A percentile compares a stretch with the other conserved stretches of the same genome.
phyloP scores from a whole-genome alignment of 2,888 invertebrate species.

The Rhogogaster chlorosoma region DNA sequence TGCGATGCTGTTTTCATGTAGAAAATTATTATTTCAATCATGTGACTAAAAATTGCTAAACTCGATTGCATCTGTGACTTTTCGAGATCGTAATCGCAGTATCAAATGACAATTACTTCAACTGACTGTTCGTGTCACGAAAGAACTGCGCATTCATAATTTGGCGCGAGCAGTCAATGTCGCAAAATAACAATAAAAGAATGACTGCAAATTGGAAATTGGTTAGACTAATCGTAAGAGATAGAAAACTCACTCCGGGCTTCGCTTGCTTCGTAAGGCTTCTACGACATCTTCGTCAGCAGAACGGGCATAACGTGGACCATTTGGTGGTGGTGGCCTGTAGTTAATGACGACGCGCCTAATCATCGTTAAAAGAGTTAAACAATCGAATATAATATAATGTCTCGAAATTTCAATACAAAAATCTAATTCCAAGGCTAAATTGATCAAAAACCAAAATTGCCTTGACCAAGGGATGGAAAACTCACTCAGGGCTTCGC shows the following conservation, averaged over 20 bases:
- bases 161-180: too few species aligned
- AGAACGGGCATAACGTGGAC: conserved; percentile 38
- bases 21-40: neutral
- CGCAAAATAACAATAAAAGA: neutral
- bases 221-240: neutral
- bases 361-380: neutral
- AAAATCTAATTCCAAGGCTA: neutral
- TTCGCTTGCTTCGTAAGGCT: conserved; percentile 4
- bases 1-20: neutral
- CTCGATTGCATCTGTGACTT: neutral
- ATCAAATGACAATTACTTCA: neutral
- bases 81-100: neutral
- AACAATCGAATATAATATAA: neutral
- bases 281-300: neutral
- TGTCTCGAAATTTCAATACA: neutral
- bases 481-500: conserved; percentile 35
- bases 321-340: conserved; percentile 36
- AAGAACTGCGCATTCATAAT: too few species aligned
- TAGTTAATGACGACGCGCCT: conserved; percentile 45
- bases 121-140: neutral
- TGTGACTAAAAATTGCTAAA: neutral
- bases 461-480: neutral
- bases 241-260: conserved; percentile 33
- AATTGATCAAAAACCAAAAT: neutral
- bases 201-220: neutral